phyloP scores from a whole-genome alignment of 1,140 invertebrate genomes.

The Caenorhabditis inopinata region DNA sequence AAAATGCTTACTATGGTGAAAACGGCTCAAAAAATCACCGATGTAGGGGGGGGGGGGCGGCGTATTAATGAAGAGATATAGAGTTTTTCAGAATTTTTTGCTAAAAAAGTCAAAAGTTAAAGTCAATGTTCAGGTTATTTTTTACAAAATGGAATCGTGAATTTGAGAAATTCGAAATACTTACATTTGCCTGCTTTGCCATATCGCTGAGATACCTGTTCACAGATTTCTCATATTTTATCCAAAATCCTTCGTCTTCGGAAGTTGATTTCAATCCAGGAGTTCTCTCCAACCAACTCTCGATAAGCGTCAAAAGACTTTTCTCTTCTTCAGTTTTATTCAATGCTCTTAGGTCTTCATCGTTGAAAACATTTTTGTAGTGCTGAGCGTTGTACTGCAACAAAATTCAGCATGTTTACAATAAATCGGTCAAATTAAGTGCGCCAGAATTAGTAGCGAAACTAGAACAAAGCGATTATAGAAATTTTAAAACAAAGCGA shows the following conservation, averaged over 20 bases:
- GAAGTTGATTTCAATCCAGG: conserved; percentile 72
- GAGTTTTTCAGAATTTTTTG: too few species aligned
- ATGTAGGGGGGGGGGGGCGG: too few species aligned
- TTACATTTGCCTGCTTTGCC: conserved; percentile 48
- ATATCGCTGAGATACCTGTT: conserved; percentile 54
- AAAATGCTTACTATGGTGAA: too few species aligned
- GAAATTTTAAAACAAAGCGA: too few species aligned
- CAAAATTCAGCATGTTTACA: too few species aligned
- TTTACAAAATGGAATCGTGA: not conserved
- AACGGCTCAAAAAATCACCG: too few species aligned
- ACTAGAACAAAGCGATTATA: too few species aligned
- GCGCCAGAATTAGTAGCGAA: too few species aligned
- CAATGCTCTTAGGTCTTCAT: conserved; percentile 73
- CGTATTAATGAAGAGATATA: too few species aligned
- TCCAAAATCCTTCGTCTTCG: conserved; percentile 89
- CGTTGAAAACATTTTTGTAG: conserved; percentile 80
- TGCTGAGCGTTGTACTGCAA: conserved; percentile 79
- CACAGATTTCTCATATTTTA: conserved; percentile 75
- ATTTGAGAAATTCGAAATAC: not conserved
- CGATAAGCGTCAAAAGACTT: conserved; percentile 39
- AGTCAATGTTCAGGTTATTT: too few species aligned
- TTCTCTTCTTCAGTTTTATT: conserved; percentile 68
- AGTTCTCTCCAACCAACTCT: conserved; percentile 84
- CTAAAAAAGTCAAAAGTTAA: too few species aligned
- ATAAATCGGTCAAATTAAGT: too few species aligned